Base-by-base conservation (phyloP, 2,113 vertebrate genomes). In the Poeciliopsis retropinna region DNA sequence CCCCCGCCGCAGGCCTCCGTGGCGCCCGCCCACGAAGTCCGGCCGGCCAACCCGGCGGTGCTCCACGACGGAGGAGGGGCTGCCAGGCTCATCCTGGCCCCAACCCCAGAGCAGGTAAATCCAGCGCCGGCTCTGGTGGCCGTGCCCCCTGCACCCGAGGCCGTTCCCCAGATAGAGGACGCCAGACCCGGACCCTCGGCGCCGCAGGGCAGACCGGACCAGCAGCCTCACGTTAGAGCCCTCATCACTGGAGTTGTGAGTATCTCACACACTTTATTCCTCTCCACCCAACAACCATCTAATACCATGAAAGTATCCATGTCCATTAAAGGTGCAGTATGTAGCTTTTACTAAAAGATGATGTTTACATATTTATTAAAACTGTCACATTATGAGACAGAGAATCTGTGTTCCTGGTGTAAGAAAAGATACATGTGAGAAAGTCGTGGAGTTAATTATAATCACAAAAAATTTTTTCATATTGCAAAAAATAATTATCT, bases 181-280 rank as follows among this genome's bases (percentile, higher is more conserved):
- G 93, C 93, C 1, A 91, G 93, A 73, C 93, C 94, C 7, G 95
- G 94, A 65, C 94, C 94, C 3, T 95, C 94, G 5, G 89, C 60
- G 12, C 84, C 87, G n/a, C 83, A 57, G 32, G 79, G 79, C 47
- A 69, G 74, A 25, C 72, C 65, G 34, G 87, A 89, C 60, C 88
- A 76, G 51, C 82, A 70, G 19, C 72, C 80, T 29, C 70, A 85
- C 1, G 61, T 91, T 22, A 63, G 81, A 79, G 51, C 76, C 4
- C 87, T 95, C 4, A 88, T 95, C 65, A 75, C 74, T 31, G 91
- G 89, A 73, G 94, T 95, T 76, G 95, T 95, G 80, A 94, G 94
- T 94, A 61, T 44, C 57, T 29, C 25, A 63, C 2, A 28, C 28
- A 11, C 0, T 1, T 51, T 12, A 32, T 30, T 25, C 41, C 1